A percentile compares a stretch with the other conserved stretches of the same genome.
Evolutionary conservation across 2,888 invertebrate species (phyloP).

Genomic region (Chrysolina haemoptera): DNA sequence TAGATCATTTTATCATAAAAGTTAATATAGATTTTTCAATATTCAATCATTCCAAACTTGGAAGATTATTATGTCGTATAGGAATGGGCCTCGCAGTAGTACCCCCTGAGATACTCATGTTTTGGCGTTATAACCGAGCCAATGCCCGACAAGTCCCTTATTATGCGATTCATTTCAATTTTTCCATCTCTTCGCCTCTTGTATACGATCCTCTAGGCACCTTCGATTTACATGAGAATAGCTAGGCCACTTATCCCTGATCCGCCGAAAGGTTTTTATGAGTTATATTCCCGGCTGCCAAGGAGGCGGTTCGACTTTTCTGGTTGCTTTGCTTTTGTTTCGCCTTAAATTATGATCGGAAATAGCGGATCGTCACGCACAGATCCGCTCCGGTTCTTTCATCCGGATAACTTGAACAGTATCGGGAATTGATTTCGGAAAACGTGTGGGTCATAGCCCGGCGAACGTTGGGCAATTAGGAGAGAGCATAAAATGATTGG

Average conservation of each 20-base stretch:
- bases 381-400: slow-evolving; percentile 1
- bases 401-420: neutral
- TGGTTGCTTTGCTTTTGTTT: slow-evolving; percentile 23
- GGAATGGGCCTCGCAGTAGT: too few relatives aligned
- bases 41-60: too few relatives aligned
- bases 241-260: neutral
- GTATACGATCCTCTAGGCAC: neutral
- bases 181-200: neutral
- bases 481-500: neutral
- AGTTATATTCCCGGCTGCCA: neutral
- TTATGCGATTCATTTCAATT: too few relatives aligned
- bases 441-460: neutral
- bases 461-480: neutral
- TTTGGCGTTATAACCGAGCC: too few relatives aligned
- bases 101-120: too few relatives aligned
- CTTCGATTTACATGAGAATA: slow-evolving; percentile 16
- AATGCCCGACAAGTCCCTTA: too few relatives aligned
- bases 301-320: neutral
- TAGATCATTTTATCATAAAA: too few relatives aligned
- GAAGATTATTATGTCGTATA: too few relatives aligned
- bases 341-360: slow-evolving; percentile 23
- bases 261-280: neutral
- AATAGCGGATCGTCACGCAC: slow-evolving; percentile 24
- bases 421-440: neutral
- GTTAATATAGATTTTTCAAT: too few relatives aligned